Base-by-base conservation (phyloP, 2,797 vertebrate genomes). In the Lepidocolaptes lacrymiger region DNA sequence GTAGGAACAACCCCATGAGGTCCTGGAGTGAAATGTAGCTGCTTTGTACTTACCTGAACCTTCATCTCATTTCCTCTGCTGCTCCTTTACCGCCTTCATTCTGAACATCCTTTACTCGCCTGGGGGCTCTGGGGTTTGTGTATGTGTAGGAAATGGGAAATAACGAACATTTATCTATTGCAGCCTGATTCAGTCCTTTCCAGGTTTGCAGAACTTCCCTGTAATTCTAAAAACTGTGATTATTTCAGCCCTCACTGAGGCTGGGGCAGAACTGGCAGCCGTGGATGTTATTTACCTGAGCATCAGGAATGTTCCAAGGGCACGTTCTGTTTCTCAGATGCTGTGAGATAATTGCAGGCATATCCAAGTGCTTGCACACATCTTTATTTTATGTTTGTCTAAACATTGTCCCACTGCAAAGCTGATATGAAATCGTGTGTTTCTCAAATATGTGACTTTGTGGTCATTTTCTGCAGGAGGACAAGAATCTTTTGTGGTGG, bases 1-100 rank as follows among this genome's bases (percentile, higher is more conserved):
- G 34, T 58, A 69, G n/a, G 19, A 81, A 2, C 3, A 37, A 12
- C 23, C 9, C 10, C 6, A 2, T 0, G 4, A 37, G n/a, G 51
- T 77, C 39, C 34, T 61, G 3, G 23, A 19, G 21, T 44, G 64
- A 83, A 77, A 37, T 9, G 19, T 5, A 21, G 10, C 32, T 68
- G 48, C n/a, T 54, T 86, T 26, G 2, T 12, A 6, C 3, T 64
- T 64, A 34, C 4, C 64, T 85, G 59, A 67, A 32, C 20, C 34
- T 59, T 71, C 39, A 13, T 39, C n/a, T 68, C 1, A 5, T 56
- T 91, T 87, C 23, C 44, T 88, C 63, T 82, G 34, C 66, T 90
- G 43, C 34, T 71, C 9, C 23, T 56, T 71, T 19, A 3, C 58
- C 39, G 2, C n/a, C 6, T 43, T 85, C 81, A 61, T 0, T 85